Evolutionary conservation across 2,888 invertebrate species (phyloP).

Genomic region (Cacoxenus indagator): DNA sequence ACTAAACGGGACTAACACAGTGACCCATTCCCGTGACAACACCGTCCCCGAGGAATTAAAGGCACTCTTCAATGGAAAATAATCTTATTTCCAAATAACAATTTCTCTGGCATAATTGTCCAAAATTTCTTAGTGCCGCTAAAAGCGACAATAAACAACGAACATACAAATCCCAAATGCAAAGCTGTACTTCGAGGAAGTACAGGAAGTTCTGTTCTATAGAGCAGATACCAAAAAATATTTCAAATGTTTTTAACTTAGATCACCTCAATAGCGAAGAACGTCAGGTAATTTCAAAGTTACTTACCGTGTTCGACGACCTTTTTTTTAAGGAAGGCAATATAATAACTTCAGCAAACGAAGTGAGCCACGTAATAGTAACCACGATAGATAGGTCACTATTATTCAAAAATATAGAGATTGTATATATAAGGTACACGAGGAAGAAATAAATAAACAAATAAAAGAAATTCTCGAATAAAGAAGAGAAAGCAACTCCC

Average conservation of each 20-base stretch:
- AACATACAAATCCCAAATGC: background rate
- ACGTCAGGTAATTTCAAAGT: constrained; percentile 24
- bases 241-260: constrained; percentile 23
- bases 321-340: background rate
- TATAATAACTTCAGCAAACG: constrained; percentile 27
- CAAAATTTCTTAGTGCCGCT: background rate
- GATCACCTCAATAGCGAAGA: constrained; percentile 31
- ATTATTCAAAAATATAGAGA: constrained; percentile 21
- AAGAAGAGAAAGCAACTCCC: constrained; percentile 41
- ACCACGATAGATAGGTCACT: constrained; percentile 7
- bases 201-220: constrained; percentile 22
- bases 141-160: background rate
- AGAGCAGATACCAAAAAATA: constrained; percentile 19
- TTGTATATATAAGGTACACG: constrained; percentile 25
- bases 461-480: constrained; percentile 34
- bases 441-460: constrained; percentile 27
- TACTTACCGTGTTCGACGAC: constrained; percentile 3
- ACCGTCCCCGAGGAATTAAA: constrained; percentile 13
- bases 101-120: background rate
- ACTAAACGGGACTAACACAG: constrained; percentile 7
- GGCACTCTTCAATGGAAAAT: constrained; percentile 25
- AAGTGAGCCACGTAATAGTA: constrained; percentile 26
- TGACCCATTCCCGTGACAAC: constrained; percentile 15
- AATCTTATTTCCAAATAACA: constrained; percentile 20
- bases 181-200: background rate